Evolutionary conservation across 2,797 vertebrate genomes (phyloP).

Genomic region (Typhlichthys subterraneus): DNA sequence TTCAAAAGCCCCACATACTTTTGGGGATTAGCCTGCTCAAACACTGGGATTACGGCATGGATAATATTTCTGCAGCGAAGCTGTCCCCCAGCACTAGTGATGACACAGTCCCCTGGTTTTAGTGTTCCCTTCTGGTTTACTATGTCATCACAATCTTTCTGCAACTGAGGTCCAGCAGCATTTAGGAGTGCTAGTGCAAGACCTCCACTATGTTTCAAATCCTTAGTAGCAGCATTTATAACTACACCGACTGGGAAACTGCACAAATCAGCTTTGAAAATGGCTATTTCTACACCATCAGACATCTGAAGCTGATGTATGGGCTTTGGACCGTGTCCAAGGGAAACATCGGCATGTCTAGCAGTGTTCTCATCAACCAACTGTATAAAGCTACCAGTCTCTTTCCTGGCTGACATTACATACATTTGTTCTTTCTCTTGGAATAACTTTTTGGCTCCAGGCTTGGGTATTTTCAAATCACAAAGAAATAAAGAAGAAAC

Average conservation of each 20-base stretch:
- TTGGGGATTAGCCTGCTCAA: slow-evolving; percentile 28
- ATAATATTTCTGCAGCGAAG: slow-evolving; percentile 82
- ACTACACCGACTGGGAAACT: slow-evolving; percentile 75
- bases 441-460: slow-evolving; percentile 82
- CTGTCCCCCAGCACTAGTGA: slow-evolving; percentile 73
- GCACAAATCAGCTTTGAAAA: slow-evolving; percentile 79
- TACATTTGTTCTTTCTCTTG: slow-evolving; percentile 57
- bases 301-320: slow-evolving; percentile 47
- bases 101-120: slow-evolving; percentile 51
- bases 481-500: slow-evolving; percentile 61
- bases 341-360: slow-evolving; percentile 6
- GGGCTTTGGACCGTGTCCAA: neutral
- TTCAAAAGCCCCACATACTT: slow-evolving; percentile 50
- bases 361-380: slow-evolving; percentile 57
- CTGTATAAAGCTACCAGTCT: slow-evolving; percentile 75
- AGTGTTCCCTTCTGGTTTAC: slow-evolving; percentile 45
- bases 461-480: slow-evolving; percentile 61
- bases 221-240: slow-evolving; percentile 73
- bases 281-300: slow-evolving; percentile 73
- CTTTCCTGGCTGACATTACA: slow-evolving; percentile 33
- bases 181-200: slow-evolving; percentile 71
- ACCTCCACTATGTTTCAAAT: slow-evolving; percentile 68
- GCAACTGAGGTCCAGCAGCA: slow-evolving; percentile 81
- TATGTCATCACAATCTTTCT: slow-evolving; percentile 71
- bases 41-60: slow-evolving; percentile 81